Evolutionary conservation across 2,113 vertebrate genomes (phyloP).

Genomic region (Polyodon spathula): DNA sequence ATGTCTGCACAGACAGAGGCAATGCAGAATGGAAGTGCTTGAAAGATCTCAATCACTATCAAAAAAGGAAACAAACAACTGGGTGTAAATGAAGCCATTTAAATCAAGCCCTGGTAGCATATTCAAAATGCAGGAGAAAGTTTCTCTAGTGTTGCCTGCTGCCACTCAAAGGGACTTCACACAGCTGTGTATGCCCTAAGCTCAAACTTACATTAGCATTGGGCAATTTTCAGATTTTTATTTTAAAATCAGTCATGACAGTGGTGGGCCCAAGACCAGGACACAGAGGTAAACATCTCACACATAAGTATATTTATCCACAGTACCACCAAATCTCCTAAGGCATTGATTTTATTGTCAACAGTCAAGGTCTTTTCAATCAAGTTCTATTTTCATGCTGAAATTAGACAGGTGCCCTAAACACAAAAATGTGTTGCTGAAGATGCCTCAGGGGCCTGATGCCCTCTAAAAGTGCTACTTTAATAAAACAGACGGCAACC

Average conservation of each 20-base stretch:
- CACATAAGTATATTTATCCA: background rate
- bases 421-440: constrained; percentile 14
- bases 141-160: no score
- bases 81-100: background rate
- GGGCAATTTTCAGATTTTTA: no score
- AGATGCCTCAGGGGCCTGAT: background rate
- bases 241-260: no score
- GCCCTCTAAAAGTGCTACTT: background rate
- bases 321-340: constrained; percentile 4
- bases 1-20: no score
- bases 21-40: background rate
- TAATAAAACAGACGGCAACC: constrained; percentile 13
- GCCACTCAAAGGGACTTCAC: no score
- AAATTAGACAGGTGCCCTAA: constrained; percentile 35
- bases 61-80: background rate
- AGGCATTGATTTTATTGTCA: constrained; percentile 22
- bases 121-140: background rate
- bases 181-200: no score
- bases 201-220: no score
- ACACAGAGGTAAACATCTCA: background rate
- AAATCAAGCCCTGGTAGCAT: background rate
- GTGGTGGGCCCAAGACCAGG: background rate
- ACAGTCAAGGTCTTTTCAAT: constrained; percentile 25
- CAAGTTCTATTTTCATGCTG: constrained; percentile 27
- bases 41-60: background rate